Evolutionary conservation across 2,797 vertebrate species (phyloP).

Genomic region (Poecilia picta): DNA sequence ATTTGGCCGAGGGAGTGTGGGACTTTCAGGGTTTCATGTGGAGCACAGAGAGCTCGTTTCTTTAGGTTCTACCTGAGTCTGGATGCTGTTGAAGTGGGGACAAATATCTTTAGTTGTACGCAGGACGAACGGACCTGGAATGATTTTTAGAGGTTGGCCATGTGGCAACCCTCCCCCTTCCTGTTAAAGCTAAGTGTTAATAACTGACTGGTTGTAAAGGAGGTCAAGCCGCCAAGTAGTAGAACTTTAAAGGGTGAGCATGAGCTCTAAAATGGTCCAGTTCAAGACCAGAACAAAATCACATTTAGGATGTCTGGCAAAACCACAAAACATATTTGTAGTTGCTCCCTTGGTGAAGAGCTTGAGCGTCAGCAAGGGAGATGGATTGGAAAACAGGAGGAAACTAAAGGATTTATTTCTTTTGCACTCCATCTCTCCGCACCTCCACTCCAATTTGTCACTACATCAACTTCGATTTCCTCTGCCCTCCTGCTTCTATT

Average conservation of each 20-base stretch:
- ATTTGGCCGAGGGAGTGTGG: neutral
- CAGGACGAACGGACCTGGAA: neutral
- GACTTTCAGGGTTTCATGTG: neutral
- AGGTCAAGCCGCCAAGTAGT: constrained; percentile 46
- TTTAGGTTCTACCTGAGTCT: neutral
- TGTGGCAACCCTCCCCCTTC: neutral
- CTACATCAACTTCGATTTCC: constrained; percentile 32
- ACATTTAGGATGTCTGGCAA: too few species aligned
- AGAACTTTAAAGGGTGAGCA: constrained; percentile 22
- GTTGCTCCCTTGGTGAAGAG: too few species aligned
- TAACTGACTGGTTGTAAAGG: constrained; percentile 68
- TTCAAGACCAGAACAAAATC: too few species aligned
- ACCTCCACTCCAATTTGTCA: constrained; percentile 35
- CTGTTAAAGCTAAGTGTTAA: constrained; percentile 4
- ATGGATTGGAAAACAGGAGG: constrained; percentile 18
- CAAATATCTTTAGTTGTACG: neutral
- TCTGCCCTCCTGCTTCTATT: constrained; percentile 14
- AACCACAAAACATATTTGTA: too few species aligned
- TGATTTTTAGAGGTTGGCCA: neutral
- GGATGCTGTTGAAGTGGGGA: neutral
- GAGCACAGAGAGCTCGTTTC: neutral
- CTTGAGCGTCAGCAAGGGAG: constrained; percentile 31
- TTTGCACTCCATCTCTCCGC: constrained; percentile 33
- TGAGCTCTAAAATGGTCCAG: too few species aligned
- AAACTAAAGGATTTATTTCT: constrained; percentile 42